phyloP scores from a whole-genome alignment of 2,888 invertebrate genomes.

The Acleris literana region DNA sequence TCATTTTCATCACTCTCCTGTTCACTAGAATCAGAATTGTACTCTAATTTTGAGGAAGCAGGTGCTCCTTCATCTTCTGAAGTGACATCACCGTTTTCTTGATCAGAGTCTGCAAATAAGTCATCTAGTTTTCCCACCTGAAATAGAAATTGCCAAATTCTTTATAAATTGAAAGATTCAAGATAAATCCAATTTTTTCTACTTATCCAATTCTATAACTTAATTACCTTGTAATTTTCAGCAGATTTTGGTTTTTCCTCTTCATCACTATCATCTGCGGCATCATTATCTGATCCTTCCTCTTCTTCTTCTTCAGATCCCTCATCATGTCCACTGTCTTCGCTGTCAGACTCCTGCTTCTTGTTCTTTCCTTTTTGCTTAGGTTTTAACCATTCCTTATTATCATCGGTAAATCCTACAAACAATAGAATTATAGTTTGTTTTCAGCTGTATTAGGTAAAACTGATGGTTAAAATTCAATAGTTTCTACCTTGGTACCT shows the following conservation, averaged over 20 bases:
- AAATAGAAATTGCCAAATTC: conserved; percentile 41
- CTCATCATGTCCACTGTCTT: conserved; percentile 53
- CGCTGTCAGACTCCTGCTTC: conserved; percentile 52
- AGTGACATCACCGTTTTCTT: conserved; percentile 61
- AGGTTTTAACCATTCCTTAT: conserved; percentile 87
- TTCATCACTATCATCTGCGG: conserved; percentile 46
- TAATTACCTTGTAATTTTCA: conserved; percentile 71
- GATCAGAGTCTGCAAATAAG: conserved; percentile 77
- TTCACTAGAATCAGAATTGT: conserved; percentile 68
- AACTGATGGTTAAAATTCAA: too few species aligned
- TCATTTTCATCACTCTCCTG: conserved; percentile 62
- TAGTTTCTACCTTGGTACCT: too few species aligned
- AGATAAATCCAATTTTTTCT: not conserved
- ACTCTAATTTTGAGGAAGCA: conserved; percentile 57
- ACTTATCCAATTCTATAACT: conserved; percentile 7
- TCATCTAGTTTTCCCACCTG: conserved; percentile 81
- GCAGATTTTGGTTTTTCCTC: conserved; percentile 49
- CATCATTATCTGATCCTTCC: conserved; percentile 48
- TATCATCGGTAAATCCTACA: conserved; percentile 88
- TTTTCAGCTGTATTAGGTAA: not conserved
- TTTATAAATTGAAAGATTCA: conserved; percentile 1
- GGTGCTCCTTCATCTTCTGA: conserved; percentile 62
- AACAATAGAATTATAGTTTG: not conserved
- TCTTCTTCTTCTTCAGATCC: conserved; percentile 47
- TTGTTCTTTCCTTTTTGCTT: conserved; percentile 74